A percentile compares a stretch with the other conserved stretches of the same genome.
phyloP scores from a whole-genome alignment of 2,113 vertebrate species.

The Climacteris rufus region DNA sequence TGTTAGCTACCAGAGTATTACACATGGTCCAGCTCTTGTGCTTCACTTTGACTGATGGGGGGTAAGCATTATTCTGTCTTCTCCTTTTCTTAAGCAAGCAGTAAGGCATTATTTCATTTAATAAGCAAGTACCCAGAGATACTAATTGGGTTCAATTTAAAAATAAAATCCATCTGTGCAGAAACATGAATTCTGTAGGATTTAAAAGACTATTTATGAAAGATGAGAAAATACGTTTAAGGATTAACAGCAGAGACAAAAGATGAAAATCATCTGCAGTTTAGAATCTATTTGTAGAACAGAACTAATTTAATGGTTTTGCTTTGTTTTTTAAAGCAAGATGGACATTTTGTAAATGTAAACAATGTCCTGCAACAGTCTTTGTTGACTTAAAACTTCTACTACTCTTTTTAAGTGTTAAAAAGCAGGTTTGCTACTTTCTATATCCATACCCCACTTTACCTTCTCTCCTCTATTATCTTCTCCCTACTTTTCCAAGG shows the following conservation, averaged over 20 bases:
- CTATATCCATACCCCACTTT: not conserved
- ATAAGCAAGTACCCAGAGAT: not conserved
- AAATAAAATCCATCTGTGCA: not conserved
- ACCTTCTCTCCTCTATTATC: not conserved
- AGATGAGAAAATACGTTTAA: not conserved
- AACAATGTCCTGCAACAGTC: not conserved
- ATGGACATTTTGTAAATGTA: not conserved
- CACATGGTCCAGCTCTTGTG: not conserved
- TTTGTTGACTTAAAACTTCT: not conserved
- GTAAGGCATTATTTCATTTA: not conserved
- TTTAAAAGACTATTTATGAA: not conserved
- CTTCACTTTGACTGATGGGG: not conserved
- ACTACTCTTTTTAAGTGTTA: not conserved
- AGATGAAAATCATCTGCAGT: not conserved
- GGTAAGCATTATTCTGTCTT: not conserved
- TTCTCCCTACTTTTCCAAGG: not conserved
- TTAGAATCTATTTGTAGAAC: not conserved
- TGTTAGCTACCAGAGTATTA: fast-evolving
- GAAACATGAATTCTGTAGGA: not conserved
- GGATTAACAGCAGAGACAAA: not conserved
- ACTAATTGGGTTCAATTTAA: not conserved
- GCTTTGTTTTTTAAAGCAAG: not conserved
- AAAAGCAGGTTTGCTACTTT: not conserved
- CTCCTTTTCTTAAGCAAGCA: not conserved
- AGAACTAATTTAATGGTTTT: not conserved